Evolutionary conservation across 1,140 invertebrate genomes (phyloP).

Genomic region (Achroia grisella): DNA sequence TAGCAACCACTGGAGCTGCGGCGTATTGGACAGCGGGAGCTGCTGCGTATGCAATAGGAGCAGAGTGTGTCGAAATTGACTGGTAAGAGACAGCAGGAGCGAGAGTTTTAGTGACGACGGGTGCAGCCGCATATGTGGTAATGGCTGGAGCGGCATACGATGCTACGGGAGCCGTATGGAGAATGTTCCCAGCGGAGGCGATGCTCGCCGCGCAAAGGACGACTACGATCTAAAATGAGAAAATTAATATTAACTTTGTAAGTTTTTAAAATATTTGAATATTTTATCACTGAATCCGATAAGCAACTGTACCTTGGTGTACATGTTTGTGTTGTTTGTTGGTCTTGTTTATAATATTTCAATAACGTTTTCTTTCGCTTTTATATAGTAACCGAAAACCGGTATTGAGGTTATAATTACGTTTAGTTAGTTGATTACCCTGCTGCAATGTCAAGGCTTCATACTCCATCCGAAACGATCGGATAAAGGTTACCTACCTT

Average conservation of each 20-base stretch:
- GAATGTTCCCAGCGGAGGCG: conserved; percentile 43
- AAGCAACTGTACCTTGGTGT: conserved; percentile 38
- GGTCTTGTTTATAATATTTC: conserved; percentile 31
- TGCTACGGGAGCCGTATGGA: neutral
- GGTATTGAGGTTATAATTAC: conserved; percentile 20
- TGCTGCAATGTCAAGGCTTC: conserved; percentile 51
- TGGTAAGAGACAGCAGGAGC: conserved; percentile 8
- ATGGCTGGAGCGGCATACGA: neutral
- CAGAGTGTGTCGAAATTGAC: conserved; percentile 8
- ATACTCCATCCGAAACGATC: conserved; percentile 1
- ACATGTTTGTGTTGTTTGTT: conserved; percentile 49
- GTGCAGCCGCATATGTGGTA: neutral
- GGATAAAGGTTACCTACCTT: too few species aligned
- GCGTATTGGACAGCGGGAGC: conserved; percentile 2
- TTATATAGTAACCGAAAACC: conserved; percentile 44
- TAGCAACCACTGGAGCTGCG: conserved; percentile 14
- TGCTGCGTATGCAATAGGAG: neutral
- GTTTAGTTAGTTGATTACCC: conserved; percentile 15
- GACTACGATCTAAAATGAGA: conserved; percentile 31
- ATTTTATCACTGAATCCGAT: too few species aligned
- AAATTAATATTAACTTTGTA: conserved; percentile 6
- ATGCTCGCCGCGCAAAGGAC: conserved; percentile 47
- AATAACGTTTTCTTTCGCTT: conserved; percentile 49
- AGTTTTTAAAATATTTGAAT: too few species aligned
- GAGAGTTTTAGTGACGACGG: neutral